A percentile compares a stretch with the other conserved stretches of the same genome.
Conservation (phyloP, 2,113 vertebrate genomes). For the Ammodytes dubius region DNA sequence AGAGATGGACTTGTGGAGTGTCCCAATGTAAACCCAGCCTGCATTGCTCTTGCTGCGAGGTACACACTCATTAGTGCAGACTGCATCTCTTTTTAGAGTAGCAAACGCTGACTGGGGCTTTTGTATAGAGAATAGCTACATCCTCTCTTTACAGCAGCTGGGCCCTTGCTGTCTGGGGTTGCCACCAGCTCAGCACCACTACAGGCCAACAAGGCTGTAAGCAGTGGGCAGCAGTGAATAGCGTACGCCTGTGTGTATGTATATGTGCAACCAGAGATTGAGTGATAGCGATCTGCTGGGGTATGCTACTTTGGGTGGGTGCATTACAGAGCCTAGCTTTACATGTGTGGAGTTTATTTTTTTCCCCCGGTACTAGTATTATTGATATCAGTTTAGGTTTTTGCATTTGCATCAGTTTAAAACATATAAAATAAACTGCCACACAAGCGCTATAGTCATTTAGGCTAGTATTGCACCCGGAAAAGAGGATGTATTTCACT, state of each 20-base stretch:
- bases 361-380: too few species aligned
- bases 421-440: not conserved
- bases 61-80: slow-evolving; percentile 59
- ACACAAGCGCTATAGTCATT: not conserved
- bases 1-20: slow-evolving; percentile 19
- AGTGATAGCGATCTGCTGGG: slow-evolving; percentile 45
- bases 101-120: slow-evolving; percentile 70
- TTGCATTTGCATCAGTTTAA: not conserved
- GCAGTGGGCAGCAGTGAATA: slow-evolving; percentile 43
- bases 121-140: slow-evolving; percentile 65
- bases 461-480: not conserved
- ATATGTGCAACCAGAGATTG: slow-evolving; percentile 17
- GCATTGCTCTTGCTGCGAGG: slow-evolving; percentile 18
- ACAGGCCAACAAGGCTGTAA: slow-evolving; percentile 38
- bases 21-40: slow-evolving; percentile 37
- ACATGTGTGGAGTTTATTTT: not conserved
- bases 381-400: not conserved
- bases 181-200: slow-evolving; percentile 25
- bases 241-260: slow-evolving; percentile 8
- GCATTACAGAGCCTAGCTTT: not conserved
- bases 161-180: slow-evolving; percentile 48
- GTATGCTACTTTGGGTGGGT: slow-evolving; percentile 19
- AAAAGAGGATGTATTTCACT: not conserved
- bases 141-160: slow-evolving; percentile 56
- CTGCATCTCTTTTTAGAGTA: slow-evolving; percentile 72